phyloP scores from a whole-genome alignment of 2,888 invertebrate species.

The Linnaemya vulpina region DNA sequence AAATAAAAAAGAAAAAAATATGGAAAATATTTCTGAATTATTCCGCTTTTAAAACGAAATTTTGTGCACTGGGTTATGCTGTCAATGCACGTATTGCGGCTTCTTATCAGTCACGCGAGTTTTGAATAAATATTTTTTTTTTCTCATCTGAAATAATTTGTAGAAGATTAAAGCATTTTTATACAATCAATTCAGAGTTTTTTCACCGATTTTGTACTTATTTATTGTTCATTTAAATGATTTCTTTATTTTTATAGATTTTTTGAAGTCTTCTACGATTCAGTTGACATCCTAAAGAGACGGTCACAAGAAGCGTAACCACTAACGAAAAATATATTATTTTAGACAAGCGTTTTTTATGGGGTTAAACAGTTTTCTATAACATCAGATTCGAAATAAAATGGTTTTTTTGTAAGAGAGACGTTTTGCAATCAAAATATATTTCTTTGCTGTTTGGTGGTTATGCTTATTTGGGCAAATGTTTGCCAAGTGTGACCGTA shows the following conservation, averaged over 20 bases:
- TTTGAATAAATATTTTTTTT: constrained; percentile 4
- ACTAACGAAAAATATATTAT: too few relatives aligned
- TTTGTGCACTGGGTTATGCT: constrained; percentile 9
- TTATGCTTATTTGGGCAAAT: too few relatives aligned
- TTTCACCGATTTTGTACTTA: neutral
- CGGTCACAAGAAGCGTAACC: too few relatives aligned
- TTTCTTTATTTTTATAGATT: constrained; percentile 18
- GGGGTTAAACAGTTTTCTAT: too few relatives aligned
- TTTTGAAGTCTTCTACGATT: constrained; percentile 1
- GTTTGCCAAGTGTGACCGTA: too few relatives aligned
- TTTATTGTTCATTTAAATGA: constrained; percentile 20
- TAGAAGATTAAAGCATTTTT: constrained; percentile 12
- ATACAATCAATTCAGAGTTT: constrained; percentile 21
- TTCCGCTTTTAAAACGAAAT: neutral
- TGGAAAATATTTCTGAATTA: too few relatives aligned
- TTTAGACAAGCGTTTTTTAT: too few relatives aligned
- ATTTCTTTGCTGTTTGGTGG: too few relatives aligned
- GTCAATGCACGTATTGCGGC: neutral
- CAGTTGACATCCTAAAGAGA: constrained; percentile 29
- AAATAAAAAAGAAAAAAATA: too few relatives aligned
- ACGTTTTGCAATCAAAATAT: too few relatives aligned
- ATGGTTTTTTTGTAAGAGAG: too few relatives aligned
- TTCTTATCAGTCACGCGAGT: constrained; percentile 71
- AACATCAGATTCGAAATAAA: too few relatives aligned
- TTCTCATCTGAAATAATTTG: constrained; percentile 22